Base-by-base conservation (phyloP, 2,113 vertebrate species). In the Polypterus senegalus region DNA sequence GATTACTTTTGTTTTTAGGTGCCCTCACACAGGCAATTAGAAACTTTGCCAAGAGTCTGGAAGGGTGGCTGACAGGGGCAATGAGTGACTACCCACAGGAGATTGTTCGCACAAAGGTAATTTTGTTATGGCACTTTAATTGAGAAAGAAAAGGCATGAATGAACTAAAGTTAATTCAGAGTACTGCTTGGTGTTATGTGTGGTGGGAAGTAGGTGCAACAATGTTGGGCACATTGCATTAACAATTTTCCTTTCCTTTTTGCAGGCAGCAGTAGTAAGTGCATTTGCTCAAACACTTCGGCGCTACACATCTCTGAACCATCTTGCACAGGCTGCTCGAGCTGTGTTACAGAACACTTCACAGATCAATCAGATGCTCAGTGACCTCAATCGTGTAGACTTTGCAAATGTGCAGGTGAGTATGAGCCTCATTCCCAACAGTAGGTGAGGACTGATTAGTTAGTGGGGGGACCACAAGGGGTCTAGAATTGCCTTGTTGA, bases 321-420 rank as follows among this genome's bases (percentile, higher is more conserved):
- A 98, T 73, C 77, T 99, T 77, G 96, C 96, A 0, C 96, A 99
- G 79, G 96, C 96, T 0, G 95, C 96, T 0, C 90, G 96, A 0
- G 96, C 96, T 0, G 96, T 99, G 66, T 91, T 99, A 5, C 96
- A 99, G 81, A 99, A 97, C 82, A 93, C 96, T 0, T 94, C 95
- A 2, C 96, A 99, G 83, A 98, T 98, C 71, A 97, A 90, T 86
- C 96, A 99, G 87, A 99, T 99, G 96, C 93, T 99, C 65, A 97
- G 92, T 0, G 96, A 99, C 79, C 94, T 99, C 77, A 99, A 99
- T 77, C 83, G 96, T 0, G 96, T 99, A 4, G 96, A 99, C 80
- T 99, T 99, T 0, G 92, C 93, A 60, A 98, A 98, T 0, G 96
- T 98, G 63, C 96, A 99, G 92, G 95, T 98, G 70, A 67, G 71